phyloP scores from a whole-genome alignment of 1,140 invertebrate species.

The Sitophilus oryzae region DNA sequence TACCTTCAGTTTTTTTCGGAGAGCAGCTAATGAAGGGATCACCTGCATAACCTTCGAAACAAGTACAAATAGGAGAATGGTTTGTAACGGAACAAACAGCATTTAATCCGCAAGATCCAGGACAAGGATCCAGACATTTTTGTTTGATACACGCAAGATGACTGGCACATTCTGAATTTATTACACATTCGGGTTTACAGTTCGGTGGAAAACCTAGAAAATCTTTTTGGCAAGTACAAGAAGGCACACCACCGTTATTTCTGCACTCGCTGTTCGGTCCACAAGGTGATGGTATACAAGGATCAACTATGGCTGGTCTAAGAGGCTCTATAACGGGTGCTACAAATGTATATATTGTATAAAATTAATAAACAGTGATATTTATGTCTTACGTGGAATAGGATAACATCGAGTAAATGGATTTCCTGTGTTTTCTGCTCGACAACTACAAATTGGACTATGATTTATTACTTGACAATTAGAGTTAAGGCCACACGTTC shows the following conservation, averaged over 20 bases:
- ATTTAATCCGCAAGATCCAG: constrained; percentile 64
- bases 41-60: constrained; percentile 55
- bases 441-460: constrained; percentile 54
- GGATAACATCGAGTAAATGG: constrained; percentile 55
- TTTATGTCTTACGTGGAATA: constrained; percentile 47
- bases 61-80: constrained; percentile 68
- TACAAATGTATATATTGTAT: constrained; percentile 43
- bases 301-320: constrained; percentile 47
- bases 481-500: constrained; percentile 66
- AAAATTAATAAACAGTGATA: background rate
- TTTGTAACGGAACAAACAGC: constrained; percentile 69
- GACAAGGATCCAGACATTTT: constrained; percentile 68
- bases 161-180: constrained; percentile 67
- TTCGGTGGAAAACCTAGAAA: constrained; percentile 63
- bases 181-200: constrained; percentile 65
- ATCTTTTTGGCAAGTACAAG: constrained; percentile 60
- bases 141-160: constrained; percentile 64
- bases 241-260: constrained; percentile 51
- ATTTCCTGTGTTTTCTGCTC: constrained; percentile 49
- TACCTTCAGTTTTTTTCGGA: constrained; percentile 13
- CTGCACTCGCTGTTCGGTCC: constrained; percentile 73
- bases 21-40: constrained; percentile 64
- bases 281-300: constrained; percentile 73
- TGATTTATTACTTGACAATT: constrained; percentile 68
- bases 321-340: constrained; percentile 41